Evolutionary conservation across 2,888 invertebrate genomes (phyloP).

Genomic region (Lepidocyrtoides sp.): DNA sequence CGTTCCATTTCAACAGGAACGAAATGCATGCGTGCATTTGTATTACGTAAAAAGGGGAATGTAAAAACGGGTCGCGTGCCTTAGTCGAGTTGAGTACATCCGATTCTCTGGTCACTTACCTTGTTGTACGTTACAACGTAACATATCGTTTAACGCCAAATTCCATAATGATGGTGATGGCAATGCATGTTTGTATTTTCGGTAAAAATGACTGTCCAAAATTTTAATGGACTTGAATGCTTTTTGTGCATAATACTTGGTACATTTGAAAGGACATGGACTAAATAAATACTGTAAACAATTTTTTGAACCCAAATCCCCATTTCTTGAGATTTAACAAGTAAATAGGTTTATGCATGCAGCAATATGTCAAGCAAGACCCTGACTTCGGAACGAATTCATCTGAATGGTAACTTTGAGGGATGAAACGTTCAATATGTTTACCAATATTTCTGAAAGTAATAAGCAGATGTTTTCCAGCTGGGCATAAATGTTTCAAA

Average conservation of each 20-base stretch:
- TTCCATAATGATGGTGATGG: conserved; percentile 9
- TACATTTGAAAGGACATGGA: neutral
- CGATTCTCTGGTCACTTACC: conserved; percentile 65
- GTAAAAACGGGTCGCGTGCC: conserved; percentile 75
- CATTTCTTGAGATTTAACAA: conserved; percentile 5
- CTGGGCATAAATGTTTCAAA: neutral
- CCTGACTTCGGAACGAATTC: conserved; percentile 12
- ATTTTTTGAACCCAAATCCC: conserved; percentile 1
- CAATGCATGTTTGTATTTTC: conserved; percentile 28
- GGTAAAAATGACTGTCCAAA: neutral
- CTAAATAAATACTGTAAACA: neutral
- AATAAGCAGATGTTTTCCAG: conserved; percentile 62
- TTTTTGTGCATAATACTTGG: neutral
- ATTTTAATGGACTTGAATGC: neutral
- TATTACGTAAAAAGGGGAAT: conserved; percentile 34
- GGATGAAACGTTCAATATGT: neutral
- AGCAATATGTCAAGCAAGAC: neutral
- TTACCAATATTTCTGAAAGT: neutral
- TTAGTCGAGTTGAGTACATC: conserved; percentile 35
- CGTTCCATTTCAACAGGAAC: conserved; percentile 44
- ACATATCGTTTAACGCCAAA: neutral
- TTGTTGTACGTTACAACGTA: neutral
- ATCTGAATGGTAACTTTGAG: neutral
- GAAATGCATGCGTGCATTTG: conserved; percentile 37
- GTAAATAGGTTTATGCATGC: neutral